Base-by-base conservation (phyloP, 30 jellyfish, hydroid and myxozoan species). In the Rhopilema esculentum region DNA sequence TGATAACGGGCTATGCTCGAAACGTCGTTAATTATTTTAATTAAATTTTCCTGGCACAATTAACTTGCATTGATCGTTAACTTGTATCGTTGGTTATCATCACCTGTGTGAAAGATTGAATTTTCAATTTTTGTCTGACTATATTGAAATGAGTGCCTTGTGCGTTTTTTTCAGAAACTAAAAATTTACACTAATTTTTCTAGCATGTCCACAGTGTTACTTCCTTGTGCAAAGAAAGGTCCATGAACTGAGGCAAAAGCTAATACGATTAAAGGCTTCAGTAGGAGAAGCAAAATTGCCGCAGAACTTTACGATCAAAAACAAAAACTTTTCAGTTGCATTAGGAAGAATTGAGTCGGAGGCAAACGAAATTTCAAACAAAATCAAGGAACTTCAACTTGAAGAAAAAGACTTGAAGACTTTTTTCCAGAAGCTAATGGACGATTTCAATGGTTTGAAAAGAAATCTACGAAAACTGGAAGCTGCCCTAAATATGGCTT, bases 191-290 rank as follows among this genome's bases (percentile, higher is more conserved):
- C 7, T 66, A 27, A 61, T 57, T 17, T 61, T 66, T 50, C 0
- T 62, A 95, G 99, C 97, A 33, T 95, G 99, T 63, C 99, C 99
- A 16, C 92, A 79, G 29, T 95, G 99, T 68, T 95, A 49, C 83
- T 72, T 91, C 71, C 66, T 95, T 91, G 92, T 95, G 67, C 97
- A 91, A 66, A 87, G 83, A 65, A 97, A 93, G 64, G 99, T 95
- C 49, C 95, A 90, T 86, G 87, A 85, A 82, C 81, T 95, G 19
- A 84, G 97, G 16, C 96, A 90, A 70, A 90, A 86, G 30, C 91
- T 95, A n/a, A n/a, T 72, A 27, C 72, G 88, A 2, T 75, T 95
- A 21, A 82, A 95, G 29, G 80, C 86, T 16, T 74, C 94, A 8
- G 85, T 79, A 1, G 96, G 98, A 7, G 89, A 69, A 27, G 88